Percentiles rank a stretch among this genome's conserved stretches.
Conservation (phyloP, 2,888 invertebrate genomes). For the Cristatella mucedo region DNA sequence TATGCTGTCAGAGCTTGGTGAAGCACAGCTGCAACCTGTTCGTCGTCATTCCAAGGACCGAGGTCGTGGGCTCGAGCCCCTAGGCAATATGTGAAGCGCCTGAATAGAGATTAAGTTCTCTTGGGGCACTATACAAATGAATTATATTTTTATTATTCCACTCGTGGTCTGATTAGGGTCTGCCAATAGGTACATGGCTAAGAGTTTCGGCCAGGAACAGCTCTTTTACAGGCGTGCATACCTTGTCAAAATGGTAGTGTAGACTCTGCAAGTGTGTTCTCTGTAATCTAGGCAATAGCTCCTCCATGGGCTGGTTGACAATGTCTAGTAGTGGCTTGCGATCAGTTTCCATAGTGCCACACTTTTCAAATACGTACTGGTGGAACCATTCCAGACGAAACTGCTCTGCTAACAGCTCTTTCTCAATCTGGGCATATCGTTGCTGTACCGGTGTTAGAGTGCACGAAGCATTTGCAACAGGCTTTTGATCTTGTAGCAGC, state of each 20-base stretch:
- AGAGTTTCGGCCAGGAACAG: constrained; percentile 15
- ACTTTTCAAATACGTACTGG: constrained; percentile 13
- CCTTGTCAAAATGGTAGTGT: constrained; percentile 10
- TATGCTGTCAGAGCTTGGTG: too few relatives aligned
- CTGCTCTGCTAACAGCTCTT: constrained; percentile 13
- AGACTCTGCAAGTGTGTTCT: constrained; percentile 11
- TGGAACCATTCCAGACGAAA: constrained; percentile 13
- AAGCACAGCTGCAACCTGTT: not conserved
- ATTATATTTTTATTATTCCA: constrained; percentile 8
- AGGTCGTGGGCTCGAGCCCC: too few relatives aligned
- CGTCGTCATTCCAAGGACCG: constrained; percentile 3
- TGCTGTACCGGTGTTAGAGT: constrained; percentile 13
- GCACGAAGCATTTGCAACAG: constrained; percentile 14
- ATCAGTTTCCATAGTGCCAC: constrained; percentile 12
- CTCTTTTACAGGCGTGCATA: constrained; percentile 13
- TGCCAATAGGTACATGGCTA: constrained; percentile 13
- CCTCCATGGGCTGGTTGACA: constrained; percentile 5
- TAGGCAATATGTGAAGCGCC: too few relatives aligned
- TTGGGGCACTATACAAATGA: too few relatives aligned
- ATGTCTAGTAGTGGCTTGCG: constrained; percentile 14
- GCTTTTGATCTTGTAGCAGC: constrained; percentile 12
- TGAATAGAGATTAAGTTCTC: too few relatives aligned
- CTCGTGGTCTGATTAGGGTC: not conserved
- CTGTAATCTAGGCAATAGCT: constrained; percentile 12
- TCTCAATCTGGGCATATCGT: constrained; percentile 14